phyloP scores from a whole-genome alignment of 2,113 vertebrate genomes.

The Chroicocephalus ridibundus region DNA sequence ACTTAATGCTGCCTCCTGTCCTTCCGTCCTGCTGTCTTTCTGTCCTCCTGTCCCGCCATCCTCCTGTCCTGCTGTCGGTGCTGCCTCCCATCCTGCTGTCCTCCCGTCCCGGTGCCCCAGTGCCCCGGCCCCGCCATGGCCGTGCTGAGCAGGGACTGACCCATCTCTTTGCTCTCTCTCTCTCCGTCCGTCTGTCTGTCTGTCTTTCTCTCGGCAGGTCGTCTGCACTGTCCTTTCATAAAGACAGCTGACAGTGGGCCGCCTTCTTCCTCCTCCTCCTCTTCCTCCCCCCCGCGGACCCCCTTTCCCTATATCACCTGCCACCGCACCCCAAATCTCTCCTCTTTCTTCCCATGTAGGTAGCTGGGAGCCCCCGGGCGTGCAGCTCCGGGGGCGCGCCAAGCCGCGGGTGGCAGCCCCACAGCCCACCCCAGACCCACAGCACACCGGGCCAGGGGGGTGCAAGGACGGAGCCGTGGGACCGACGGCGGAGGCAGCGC shows the following conservation, averaged over 20 bases:
- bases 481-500: neutral
- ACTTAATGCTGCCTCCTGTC: neutral
- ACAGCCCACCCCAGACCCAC: constrained; percentile 29
- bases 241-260: constrained; percentile 92
- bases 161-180: constrained; percentile 78
- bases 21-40: neutral
- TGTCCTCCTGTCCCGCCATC: neutral
- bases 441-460: neutral
- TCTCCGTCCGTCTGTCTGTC: constrained; percentile 68
- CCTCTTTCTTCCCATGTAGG: constrained; percentile 85
- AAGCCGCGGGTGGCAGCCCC: neutral
- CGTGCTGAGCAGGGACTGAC: constrained; percentile 70
- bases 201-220: constrained; percentile 86
- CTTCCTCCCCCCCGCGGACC: constrained; percentile 84
- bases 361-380: constrained; percentile 67
- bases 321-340: constrained; percentile 85
- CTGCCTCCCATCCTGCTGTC: neutral
- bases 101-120: constrained; percentile 31
- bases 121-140: constrained; percentile 44
- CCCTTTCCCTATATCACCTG: constrained; percentile 80
- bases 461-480: neutral
- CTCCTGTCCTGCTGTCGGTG: neutral
- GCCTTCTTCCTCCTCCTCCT: constrained; percentile 82
- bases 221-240: constrained; percentile 97
- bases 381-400: neutral